Conservation (phyloP, 2,797 vertebrate genomes). For the Danio choprae region DNA sequence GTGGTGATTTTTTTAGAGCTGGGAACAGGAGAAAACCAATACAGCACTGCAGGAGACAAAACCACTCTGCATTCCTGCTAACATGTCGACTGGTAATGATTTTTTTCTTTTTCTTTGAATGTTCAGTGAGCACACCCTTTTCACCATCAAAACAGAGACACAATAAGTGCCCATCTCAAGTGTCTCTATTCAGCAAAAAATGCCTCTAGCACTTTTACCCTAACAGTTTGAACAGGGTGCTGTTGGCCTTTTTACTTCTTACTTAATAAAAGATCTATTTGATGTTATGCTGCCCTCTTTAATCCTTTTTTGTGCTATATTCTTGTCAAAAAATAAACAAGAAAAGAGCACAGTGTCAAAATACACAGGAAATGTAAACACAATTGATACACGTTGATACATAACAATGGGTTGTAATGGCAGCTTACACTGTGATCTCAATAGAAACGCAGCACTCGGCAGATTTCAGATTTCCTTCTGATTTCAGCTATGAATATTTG, state of each 20-base stretch:
- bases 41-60: conserved; percentile 13
- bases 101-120: neutral
- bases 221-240: neutral
- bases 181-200: neutral
- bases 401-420: too few species aligned
- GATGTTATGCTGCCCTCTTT: neutral
- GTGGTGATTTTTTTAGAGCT: neutral
- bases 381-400: too few species aligned
- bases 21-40: conserved; percentile 18
- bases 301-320: too few species aligned
- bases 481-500: too few species aligned
- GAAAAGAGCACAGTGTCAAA: neutral
- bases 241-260: neutral
- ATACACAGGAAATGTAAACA: neutral
- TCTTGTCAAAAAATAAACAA: too few species aligned
- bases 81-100: neutral
- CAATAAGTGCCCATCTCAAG: neutral
- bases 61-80: conserved; percentile 14
- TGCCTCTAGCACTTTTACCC: neutral
- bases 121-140: neutral
- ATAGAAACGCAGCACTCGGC: too few species aligned
- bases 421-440: too few species aligned
- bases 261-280: neutral
- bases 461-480: too few species aligned
- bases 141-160: conserved; percentile 1